A percentile compares a stretch with the other conserved stretches of the same genome.
phyloP scores from a whole-genome alignment of 1,140 invertebrate genomes.

The Diprion similis region DNA sequence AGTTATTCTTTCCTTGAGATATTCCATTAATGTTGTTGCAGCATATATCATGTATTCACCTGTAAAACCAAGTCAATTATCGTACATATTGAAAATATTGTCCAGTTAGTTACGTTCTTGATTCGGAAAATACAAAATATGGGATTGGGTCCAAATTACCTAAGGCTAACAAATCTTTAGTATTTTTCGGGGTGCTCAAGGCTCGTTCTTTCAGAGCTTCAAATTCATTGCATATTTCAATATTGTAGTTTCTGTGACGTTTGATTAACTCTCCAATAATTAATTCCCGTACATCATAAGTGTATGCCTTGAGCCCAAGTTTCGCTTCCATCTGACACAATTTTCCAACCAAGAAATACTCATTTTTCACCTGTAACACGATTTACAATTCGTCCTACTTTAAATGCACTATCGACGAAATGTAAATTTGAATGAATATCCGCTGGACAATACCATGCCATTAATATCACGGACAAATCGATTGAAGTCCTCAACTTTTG shows the following conservation, averaged over 20 bases:
- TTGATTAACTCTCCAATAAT: slow-evolving; percentile 61
- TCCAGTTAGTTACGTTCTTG: slow-evolving; percentile 1
- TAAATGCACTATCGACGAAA: neutral
- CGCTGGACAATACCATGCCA: slow-evolving; percentile 52
- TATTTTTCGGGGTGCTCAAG: slow-evolving; percentile 70
- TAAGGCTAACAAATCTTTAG: slow-evolving; percentile 73
- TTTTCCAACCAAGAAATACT: slow-evolving; percentile 67
- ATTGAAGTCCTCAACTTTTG: slow-evolving; percentile 68
- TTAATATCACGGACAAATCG: slow-evolving; percentile 66
- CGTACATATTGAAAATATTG: slow-evolving; percentile 9
- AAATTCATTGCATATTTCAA: slow-evolving; percentile 70
- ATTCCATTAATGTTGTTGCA: slow-evolving; percentile 67
- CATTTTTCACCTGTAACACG: slow-evolving; percentile 57
- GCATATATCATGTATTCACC: slow-evolving; percentile 71
- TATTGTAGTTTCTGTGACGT: slow-evolving; percentile 64
- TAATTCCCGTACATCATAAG: slow-evolving; percentile 54
- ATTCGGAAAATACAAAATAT: slow-evolving; percentile 11
- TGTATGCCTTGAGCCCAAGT: slow-evolving; percentile 53
- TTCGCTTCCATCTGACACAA: slow-evolving; percentile 62
- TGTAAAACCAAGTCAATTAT: slow-evolving; percentile 36
- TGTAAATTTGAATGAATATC: neutral
- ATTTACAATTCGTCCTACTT: neutral
- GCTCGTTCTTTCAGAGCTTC: slow-evolving; percentile 67
- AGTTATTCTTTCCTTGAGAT: slow-evolving; percentile 69
- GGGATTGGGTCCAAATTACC: slow-evolving; percentile 33